These are phyloP conservation scores for Dasypolia templi DNA, from an alignment of 2,888 invertebrate species.

Conservation along the genomic window DNA sequence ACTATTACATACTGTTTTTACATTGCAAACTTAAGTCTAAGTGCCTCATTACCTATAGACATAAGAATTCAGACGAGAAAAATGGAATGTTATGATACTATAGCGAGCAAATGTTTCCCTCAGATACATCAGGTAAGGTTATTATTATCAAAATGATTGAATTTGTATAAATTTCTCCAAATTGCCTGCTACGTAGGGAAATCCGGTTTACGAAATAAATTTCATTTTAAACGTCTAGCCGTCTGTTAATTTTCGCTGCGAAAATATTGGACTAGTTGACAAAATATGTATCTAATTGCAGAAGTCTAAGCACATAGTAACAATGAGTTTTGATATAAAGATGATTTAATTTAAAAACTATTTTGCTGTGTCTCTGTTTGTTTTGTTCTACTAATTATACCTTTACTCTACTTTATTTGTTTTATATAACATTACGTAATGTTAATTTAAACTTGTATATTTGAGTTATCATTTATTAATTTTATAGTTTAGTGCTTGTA, in stretches of 20 bases:
- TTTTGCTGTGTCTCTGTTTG: no score
- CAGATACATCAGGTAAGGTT: conserved; percentile 40
- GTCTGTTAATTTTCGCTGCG: not conserved
- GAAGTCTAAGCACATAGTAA: not conserved
- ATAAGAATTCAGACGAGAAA: not conserved
- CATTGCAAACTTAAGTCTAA: no score
- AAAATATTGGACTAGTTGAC: not conserved
- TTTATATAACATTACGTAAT: no score
- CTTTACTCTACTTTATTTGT: no score
- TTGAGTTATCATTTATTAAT: no score
- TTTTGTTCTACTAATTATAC: no score
- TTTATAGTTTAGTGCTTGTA: no score
- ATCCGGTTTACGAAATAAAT: conserved; percentile 55
- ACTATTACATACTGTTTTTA: no score
- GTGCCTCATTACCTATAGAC: no score
- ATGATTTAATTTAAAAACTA: no score
- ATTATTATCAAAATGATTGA: conserved; percentile 53
- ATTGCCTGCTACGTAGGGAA: conserved; percentile 52
- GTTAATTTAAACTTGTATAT: no score
- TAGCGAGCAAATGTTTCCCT: conserved; percentile 21
- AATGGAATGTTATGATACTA: conserved; percentile 1
- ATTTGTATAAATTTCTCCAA: conserved; percentile 54
- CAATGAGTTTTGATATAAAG: no score
- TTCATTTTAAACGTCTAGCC: conserved; percentile 33
- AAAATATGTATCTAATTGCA: not conserved